Conservation (phyloP, 2,113 vertebrate species). For the Pongo pygmaeus region DNA sequence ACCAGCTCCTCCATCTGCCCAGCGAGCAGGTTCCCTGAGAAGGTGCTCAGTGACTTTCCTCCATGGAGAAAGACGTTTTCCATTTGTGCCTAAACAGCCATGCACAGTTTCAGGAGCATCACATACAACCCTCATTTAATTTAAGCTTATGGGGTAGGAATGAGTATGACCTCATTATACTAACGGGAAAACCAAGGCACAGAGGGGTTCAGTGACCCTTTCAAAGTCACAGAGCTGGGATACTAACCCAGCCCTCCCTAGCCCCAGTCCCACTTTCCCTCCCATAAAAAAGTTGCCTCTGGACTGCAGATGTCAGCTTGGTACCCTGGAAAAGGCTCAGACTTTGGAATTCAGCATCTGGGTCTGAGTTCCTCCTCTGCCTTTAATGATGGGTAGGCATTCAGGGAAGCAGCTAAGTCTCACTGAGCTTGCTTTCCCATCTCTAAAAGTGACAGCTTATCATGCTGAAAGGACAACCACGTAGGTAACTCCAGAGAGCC, state of each 20-base stretch:
- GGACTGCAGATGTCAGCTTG: neutral
- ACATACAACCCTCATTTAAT: neutral
- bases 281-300: neutral
- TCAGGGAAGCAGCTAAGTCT: neutral
- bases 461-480: too few species aligned
- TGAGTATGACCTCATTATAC: neutral
- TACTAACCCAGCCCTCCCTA: neutral
- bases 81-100: fast-evolving
- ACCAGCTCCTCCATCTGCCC: neutral
- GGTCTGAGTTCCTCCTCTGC: neutral
- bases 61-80: neutral
- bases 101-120: neutral
- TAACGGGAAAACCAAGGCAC: neutral
- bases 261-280: neutral
- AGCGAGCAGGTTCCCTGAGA: neutral
- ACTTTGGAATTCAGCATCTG: neutral
- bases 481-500: neutral
- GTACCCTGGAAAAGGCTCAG: neutral
- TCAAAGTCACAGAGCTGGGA: neutral
- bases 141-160: neutral
- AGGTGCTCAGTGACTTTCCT: neutral
- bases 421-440: neutral
- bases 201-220: too few species aligned
- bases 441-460: neutral
- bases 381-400: fast-evolving